Conservation (phyloP, 2,797 vertebrate species). For the Alcedo atthis region DNA sequence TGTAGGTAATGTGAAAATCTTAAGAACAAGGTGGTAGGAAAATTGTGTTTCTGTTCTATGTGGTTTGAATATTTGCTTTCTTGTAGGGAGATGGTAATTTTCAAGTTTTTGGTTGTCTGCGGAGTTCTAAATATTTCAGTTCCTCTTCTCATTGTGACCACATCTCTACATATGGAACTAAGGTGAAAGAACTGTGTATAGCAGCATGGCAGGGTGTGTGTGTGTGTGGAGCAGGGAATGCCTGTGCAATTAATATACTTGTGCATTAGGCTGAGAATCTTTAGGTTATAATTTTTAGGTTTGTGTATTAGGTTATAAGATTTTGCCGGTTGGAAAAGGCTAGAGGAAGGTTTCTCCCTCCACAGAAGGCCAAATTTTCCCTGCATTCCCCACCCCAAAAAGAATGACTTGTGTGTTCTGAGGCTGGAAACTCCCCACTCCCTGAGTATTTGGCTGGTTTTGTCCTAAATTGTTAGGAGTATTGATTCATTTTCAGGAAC, state of each 20-base stretch:
- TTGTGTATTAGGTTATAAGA: background rate
- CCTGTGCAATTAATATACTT: background rate
- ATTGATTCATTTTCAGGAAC: background rate
- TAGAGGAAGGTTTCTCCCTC: background rate
- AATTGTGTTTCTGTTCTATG: background rate
- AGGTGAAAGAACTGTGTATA: background rate
- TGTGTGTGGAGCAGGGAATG: too few relatives aligned
- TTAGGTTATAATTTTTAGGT: too few relatives aligned
- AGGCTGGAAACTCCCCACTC: background rate
- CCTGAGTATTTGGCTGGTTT: rapidly evolving
- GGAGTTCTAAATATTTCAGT: background rate
- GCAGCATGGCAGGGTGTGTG: background rate
- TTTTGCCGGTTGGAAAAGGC: background rate
- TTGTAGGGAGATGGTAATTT: background rate
- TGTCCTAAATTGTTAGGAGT: background rate
- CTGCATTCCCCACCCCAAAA: background rate
- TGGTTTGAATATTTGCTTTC: background rate
- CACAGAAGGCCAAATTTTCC: background rate
- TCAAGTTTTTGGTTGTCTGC: background rate
- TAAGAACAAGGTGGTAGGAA: background rate
- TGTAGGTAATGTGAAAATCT: background rate
- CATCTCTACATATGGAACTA: background rate
- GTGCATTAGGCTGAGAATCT: background rate
- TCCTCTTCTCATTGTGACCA: rapidly evolving
- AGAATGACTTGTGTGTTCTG: background rate